These are phyloP conservation scores for Echinarachnius parma DNA, from an alignment of 53 echinoderm and acorn worm genomes.

Conservation along the genomic window DNA sequence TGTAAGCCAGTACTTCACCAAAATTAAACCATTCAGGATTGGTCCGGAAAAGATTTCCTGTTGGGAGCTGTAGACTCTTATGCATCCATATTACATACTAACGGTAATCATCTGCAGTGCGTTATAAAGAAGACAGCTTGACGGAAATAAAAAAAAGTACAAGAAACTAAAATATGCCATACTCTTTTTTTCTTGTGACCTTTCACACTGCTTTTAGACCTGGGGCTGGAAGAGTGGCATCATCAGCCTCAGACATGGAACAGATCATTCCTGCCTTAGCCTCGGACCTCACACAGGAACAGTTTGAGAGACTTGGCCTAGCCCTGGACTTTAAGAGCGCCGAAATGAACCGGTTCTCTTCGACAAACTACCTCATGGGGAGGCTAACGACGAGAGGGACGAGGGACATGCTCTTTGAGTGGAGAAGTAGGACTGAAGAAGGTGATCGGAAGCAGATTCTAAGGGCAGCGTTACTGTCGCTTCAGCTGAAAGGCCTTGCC, in stretches of 20 bases:
- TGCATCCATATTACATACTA: too few relatives aligned
- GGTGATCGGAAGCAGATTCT: neutral
- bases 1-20: too few relatives aligned
- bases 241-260: neutral
- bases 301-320: neutral
- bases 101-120: too few relatives aligned
- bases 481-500: neutral
- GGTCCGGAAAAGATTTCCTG: too few relatives aligned
- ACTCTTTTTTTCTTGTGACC: neutral
- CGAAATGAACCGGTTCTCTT: neutral
- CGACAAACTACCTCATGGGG: slow-evolving; percentile 7
- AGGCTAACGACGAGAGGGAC: slow-evolving; percentile 7
- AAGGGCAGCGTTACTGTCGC: neutral
- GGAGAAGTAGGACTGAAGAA: neutral
- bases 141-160: too few relatives aligned
- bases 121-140: too few relatives aligned
- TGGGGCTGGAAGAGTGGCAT: neutral
- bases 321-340: slow-evolving; percentile 7
- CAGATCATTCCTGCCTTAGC: neutral
- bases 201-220: neutral
- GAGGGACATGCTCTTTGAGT: slow-evolving; percentile 12
- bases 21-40: too few relatives aligned
- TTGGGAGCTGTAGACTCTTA: too few relatives aligned
- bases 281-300: neutral
- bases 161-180: neutral